Conservation (phyloP, 2,888 invertebrate genomes). For the Vannuccia rotundouncinata region DNA sequence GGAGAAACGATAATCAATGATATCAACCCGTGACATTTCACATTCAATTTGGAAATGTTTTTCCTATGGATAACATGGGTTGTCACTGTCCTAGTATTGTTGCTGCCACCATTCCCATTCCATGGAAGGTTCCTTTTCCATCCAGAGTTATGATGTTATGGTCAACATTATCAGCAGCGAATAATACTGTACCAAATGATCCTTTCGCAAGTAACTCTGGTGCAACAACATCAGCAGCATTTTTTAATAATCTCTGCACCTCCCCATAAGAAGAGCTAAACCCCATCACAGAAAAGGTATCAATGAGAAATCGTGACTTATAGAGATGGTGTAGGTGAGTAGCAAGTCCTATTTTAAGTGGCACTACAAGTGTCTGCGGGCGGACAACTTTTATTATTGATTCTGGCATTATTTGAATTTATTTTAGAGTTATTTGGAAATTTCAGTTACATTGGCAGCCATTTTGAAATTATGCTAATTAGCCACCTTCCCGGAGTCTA, state of each 20-base stretch:
- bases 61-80: not conserved
- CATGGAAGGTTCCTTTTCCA: constrained; percentile 9
- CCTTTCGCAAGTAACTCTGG: not conserved
- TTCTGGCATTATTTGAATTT: not conserved
- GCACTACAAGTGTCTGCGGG: not conserved
- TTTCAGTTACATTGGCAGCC: not conserved
- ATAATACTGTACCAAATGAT: not conserved
- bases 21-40: constrained; percentile 11
- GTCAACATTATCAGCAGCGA: constrained; percentile 20
- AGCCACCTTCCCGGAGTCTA: not conserved
- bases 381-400: not conserved
- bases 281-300: not conserved
- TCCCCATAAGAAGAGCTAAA: constrained; percentile 9
- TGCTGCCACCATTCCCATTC: constrained; percentile 23
- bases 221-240: not conserved
- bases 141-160: constrained; percentile 6
- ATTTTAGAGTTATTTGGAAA: not conserved
- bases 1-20: constrained; percentile 18
- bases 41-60: not conserved
- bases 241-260: not conserved
- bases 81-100: constrained; percentile 6
- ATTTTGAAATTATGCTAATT: constrained; percentile 19
- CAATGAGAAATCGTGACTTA: not conserved
- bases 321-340: not conserved
- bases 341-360: not conserved